phyloP scores from a whole-genome alignment of 2,113 vertebrate species.

The Taurulus bubalis region DNA sequence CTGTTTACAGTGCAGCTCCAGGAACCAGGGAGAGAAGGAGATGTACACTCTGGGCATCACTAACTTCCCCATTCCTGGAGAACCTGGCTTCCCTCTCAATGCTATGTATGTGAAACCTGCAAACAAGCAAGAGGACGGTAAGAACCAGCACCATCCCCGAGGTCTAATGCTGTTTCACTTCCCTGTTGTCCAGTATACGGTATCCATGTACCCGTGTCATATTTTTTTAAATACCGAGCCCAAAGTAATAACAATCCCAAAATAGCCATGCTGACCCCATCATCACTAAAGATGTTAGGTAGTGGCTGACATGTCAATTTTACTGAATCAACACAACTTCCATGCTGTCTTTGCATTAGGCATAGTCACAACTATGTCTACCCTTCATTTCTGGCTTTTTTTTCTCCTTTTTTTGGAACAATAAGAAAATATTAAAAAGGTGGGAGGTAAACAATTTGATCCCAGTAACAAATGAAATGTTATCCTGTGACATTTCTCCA shows the following conservation, averaged over 20 bases:
- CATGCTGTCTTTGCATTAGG: neutral
- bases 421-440: neutral
- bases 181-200: constrained; percentile 2
- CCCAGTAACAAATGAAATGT: neutral
- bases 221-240: constrained; percentile 7
- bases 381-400: neutral
- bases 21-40: constrained; percentile 96
- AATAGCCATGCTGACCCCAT: constrained; percentile 29
- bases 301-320: neutral
- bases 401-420: neutral
- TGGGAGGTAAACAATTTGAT: neutral
- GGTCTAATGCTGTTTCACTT: neutral
- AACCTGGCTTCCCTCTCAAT: constrained; percentile 98
- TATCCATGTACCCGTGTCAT: constrained; percentile 16
- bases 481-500: neutral
- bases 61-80: constrained; percentile 97
- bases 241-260: constrained; percentile 22
- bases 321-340: neutral
- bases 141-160: neutral
- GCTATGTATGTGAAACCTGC: constrained; percentile 90
- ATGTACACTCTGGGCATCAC: constrained; percentile 99
- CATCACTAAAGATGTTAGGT: neutral
- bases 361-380: neutral
- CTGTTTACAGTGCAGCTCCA: constrained; percentile 92
- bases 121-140: constrained; percentile 86